Evolutionary conservation across 2,797 vertebrate genomes (phyloP).

Genomic region (Etheostoma perlongum): DNA sequence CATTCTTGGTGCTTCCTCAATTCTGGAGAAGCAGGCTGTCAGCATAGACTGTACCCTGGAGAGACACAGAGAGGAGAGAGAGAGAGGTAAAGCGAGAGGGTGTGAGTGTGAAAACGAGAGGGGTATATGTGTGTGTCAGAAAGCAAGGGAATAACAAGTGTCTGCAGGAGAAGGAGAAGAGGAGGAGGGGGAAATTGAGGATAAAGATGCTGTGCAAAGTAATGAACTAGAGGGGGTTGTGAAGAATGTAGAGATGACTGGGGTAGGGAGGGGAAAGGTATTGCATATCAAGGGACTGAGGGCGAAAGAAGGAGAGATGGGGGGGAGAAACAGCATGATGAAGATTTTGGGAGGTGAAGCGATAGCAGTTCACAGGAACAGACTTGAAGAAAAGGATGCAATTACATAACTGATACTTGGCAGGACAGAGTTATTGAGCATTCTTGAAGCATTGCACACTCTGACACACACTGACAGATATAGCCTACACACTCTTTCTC

Average conservation of each 20-base stretch:
- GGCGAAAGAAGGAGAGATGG: constrained; percentile 6
- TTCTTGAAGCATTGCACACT: constrained; percentile 60
- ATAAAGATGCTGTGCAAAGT: constrained; percentile 31
- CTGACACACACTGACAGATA: constrained; percentile 28
- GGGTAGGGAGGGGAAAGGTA: constrained; percentile 13
- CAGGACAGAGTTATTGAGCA: constrained; percentile 59
- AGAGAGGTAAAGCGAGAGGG: constrained; percentile 17
- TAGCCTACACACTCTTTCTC: not conserved
- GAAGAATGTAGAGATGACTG: constrained; percentile 29
- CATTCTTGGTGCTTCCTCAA: constrained; percentile 73
- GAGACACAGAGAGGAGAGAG: constrained; percentile 29
- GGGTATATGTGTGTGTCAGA: constrained; percentile 16
- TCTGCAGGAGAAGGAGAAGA: constrained; percentile 24
- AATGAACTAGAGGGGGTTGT: constrained; percentile 30
- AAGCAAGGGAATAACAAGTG: constrained; percentile 48
- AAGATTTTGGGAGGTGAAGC: constrained; percentile 61
- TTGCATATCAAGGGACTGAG: constrained; percentile 35
- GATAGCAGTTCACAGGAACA: constrained; percentile 78
- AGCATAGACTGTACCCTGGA: constrained; percentile 72
- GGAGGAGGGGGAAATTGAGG: constrained; percentile 2
- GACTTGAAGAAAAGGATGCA: constrained; percentile 69
- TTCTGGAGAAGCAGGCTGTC: constrained; percentile 71
- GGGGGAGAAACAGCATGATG: constrained; percentile 25
- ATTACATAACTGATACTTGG: constrained; percentile 80
- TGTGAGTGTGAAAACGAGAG: constrained; percentile 41